Evolutionary conservation across 2,113 vertebrate species (phyloP).

Genomic region (Bambusicola thoracicus): DNA sequence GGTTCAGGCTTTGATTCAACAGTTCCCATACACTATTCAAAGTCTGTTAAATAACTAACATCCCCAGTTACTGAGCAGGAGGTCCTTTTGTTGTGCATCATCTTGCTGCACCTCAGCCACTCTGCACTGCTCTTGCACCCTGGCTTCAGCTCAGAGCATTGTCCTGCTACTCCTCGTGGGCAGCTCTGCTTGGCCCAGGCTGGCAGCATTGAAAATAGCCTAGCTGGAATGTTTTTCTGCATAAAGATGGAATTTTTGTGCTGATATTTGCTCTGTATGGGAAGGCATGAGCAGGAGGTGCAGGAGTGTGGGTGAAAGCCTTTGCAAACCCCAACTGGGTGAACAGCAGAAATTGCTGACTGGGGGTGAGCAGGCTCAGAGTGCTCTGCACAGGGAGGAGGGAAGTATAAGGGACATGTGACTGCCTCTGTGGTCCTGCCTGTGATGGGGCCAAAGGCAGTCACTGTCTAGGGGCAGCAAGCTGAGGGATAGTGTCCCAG

Average conservation of each 20-base stretch:
- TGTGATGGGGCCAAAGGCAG: background rate
- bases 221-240: background rate
- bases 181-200: background rate
- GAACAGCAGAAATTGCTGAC: background rate
- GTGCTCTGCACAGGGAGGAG: background rate
- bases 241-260: background rate
- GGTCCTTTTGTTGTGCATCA: fast-evolving
- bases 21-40: no score
- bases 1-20: no score
- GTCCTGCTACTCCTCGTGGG: background rate
- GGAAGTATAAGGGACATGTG: no score
- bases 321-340: background rate
- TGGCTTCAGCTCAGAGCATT: background rate
- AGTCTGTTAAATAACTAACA: background rate
- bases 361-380: background rate
- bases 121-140: background rate
- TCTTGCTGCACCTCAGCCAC: background rate
- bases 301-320: background rate
- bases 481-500: background rate
- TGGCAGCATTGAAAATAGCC: background rate
- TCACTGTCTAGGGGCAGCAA: background rate
- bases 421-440: background rate
- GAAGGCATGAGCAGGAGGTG: background rate
- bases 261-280: background rate
- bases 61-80: background rate